Evolutionary conservation across 2,888 invertebrate species (phyloP), one percentile per base, ranked within the genome.

Genomic region (Nycteola revayana): DNA sequence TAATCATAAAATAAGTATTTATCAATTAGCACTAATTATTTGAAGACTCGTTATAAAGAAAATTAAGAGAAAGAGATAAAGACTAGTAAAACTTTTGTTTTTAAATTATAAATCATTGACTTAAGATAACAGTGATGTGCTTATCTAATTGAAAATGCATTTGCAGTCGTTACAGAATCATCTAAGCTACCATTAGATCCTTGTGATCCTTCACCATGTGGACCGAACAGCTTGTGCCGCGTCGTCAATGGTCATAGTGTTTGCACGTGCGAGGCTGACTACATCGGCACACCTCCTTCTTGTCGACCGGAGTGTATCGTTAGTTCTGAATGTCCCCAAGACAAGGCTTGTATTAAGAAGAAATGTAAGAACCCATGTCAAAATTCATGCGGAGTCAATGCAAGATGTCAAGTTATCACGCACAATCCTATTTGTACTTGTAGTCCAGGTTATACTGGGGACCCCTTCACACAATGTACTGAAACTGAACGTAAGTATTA

Each of bases 371-470:
- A 96, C 73, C 96, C 96, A 6, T 96, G 96, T 66, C 93, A 93
- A 9, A 94, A 94, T 47, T 93, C 94, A 7, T 96, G 96, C 65
- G 96, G 96, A 25, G 77, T 92, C 28, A 94, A 95, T 64, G 95
- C 96, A 18, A 91, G 94, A 46, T 96, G 96, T 66, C 93, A 94
- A 80, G 94, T 95, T 28, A 92, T 95, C 32, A 95, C 95, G 58
- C 96, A 96, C 68, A 95, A 95, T 72, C 95, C 96, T 20, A 94
- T 96, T 59, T 96, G 96, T 78, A 95, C 93, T 66, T 96, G 96
- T 67, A 91, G 93, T 38, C 88, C 91, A 49, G 94, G 94, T 49
- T 94, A 91, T 69, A 93, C 93, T 22, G 96, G 96, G 38, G 94
- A 96, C 92, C 95, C 96, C 25, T 94, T 95, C 66, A 90, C 91